A percentile compares a stretch with the other conserved stretches of the same genome.
Evolutionary conservation across 1,140 invertebrate genomes (phyloP).

Genomic region (Tachypleus tridentatus): DNA sequence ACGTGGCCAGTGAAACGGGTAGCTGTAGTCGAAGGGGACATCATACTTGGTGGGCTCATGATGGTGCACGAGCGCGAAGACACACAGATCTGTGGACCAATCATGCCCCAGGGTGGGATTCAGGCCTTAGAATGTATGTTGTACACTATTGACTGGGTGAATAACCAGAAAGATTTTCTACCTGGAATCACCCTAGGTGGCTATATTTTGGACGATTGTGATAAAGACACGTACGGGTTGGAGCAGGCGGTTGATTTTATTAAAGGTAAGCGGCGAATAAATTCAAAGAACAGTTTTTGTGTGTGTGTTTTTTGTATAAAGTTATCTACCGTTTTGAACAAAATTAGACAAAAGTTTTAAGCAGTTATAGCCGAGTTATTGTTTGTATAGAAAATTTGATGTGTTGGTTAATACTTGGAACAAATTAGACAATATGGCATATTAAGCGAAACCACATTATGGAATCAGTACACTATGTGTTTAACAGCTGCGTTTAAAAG

Average conservation of each 20-base stretch:
- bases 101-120: conserved; percentile 85
- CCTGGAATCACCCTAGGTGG: conserved; percentile 72
- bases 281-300: too few relatives aligned
- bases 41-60: conserved; percentile 71
- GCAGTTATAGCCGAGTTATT: too few relatives aligned
- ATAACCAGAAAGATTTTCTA: conserved; percentile 46
- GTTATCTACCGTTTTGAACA: too few relatives aligned
- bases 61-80: conserved; percentile 86
- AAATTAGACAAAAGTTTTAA: too few relatives aligned
- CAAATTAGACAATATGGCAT: too few relatives aligned
- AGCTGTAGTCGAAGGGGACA: conserved; percentile 68
- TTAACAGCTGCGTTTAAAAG: too few relatives aligned
- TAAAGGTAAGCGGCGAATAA: conserved; percentile 56
- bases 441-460: too few relatives aligned
- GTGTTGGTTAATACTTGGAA: too few relatives aligned
- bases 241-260: conserved; percentile 96
- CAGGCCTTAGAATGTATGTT: conserved; percentile 85
- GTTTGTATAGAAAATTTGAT: too few relatives aligned
- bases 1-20: conserved; percentile 76
- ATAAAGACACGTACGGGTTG: conserved; percentile 88
- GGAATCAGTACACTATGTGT: too few relatives aligned
- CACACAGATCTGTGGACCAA: conserved; percentile 66
- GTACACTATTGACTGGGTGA: conserved; percentile 75
- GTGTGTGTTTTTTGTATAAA: too few relatives aligned
- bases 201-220: conserved; percentile 86